These are phyloP conservation scores for Parus major DNA, from an alignment of 2,113 vertebrate genomes.

Conservation along the genomic window DNA sequence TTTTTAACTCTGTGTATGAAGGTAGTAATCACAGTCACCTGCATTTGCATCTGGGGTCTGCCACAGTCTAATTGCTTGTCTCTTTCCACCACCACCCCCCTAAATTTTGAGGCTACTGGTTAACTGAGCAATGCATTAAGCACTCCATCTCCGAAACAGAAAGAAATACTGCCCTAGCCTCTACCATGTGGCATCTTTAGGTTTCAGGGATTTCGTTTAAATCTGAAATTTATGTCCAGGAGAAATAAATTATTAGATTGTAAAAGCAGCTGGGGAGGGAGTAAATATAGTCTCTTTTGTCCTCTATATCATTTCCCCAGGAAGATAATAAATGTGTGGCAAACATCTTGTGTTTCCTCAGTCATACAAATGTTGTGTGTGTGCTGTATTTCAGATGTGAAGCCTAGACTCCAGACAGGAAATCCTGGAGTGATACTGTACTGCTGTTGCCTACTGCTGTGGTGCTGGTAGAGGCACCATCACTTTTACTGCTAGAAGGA, in stretches of 20 bases:
- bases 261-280: slow-evolving; percentile 51
- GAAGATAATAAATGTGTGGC: slow-evolving; percentile 56
- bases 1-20: slow-evolving; percentile 38
- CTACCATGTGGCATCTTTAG: slow-evolving; percentile 48
- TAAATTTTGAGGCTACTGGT: slow-evolving; percentile 7
- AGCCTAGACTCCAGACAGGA: slow-evolving; percentile 27
- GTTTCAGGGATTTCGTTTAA: slow-evolving; percentile 61
- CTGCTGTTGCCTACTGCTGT: not conserved
- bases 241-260: slow-evolving; percentile 62
- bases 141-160: slow-evolving; percentile 15
- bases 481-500: not conserved
- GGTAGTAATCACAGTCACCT: not conserved
- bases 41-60: slow-evolving; percentile 13
- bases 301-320: slow-evolving; percentile 48
- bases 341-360: slow-evolving; percentile 30
- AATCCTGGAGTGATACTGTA: slow-evolving; percentile 14
- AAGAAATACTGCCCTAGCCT: slow-evolving; percentile 52
- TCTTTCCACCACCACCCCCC: not conserved
- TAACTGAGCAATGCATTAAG: slow-evolving; percentile 42
- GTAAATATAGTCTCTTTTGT: slow-evolving; percentile 59
- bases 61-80: slow-evolving; percentile 13
- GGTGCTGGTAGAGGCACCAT: not conserved
- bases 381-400: not conserved
- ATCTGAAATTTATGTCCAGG: slow-evolving; percentile 56
- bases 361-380: not conserved